phyloP scores from a whole-genome alignment of 2,888 invertebrate genomes.

The Drosophila neutralis region DNA sequence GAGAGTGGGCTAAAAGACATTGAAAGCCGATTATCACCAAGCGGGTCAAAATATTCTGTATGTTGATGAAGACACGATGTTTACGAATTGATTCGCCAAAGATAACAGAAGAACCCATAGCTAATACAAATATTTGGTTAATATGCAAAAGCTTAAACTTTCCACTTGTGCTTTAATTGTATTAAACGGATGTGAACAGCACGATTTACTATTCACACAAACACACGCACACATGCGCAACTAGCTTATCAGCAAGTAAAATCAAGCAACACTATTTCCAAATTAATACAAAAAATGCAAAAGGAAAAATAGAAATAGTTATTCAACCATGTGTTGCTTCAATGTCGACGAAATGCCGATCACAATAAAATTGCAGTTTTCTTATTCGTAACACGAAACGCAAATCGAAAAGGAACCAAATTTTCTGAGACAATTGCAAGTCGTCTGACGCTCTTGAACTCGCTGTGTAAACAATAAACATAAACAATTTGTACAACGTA shows the following conservation, averaged over 20 bases:
- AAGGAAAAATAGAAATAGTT: neutral
- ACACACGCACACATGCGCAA: constrained; percentile 22
- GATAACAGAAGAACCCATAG: constrained; percentile 4
- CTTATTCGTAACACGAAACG: constrained; percentile 2
- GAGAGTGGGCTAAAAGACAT: constrained; percentile 21
- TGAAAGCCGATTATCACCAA: constrained; percentile 38
- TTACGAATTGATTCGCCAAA: neutral
- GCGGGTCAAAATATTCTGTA: constrained; percentile 9
- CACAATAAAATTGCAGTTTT: neutral
- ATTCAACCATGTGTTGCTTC: constrained; percentile 18
- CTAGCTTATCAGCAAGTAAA: constrained; percentile 10
- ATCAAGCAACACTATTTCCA: neutral
- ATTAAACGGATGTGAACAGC: constrained; percentile 1
- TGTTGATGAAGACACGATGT: constrained; percentile 11
- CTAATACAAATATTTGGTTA: neutral
- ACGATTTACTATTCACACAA: neutral
- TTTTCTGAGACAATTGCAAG: neutral
- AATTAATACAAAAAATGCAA: neutral
- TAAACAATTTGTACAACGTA: constrained; percentile 4
- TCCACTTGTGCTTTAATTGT: neutral
- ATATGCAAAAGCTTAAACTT: neutral
- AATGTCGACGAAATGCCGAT: constrained; percentile 24
- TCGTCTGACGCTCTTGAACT: too few relatives aligned
- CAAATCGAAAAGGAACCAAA: constrained; percentile 11
- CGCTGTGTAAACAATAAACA: neutral